Percentiles rank a stretch among this genome's conserved stretches.
These are phyloP conservation scores for Disparrhopalites patrizii DNA, from an alignment of 2,888 invertebrate species.

Conservation along the genomic window DNA sequence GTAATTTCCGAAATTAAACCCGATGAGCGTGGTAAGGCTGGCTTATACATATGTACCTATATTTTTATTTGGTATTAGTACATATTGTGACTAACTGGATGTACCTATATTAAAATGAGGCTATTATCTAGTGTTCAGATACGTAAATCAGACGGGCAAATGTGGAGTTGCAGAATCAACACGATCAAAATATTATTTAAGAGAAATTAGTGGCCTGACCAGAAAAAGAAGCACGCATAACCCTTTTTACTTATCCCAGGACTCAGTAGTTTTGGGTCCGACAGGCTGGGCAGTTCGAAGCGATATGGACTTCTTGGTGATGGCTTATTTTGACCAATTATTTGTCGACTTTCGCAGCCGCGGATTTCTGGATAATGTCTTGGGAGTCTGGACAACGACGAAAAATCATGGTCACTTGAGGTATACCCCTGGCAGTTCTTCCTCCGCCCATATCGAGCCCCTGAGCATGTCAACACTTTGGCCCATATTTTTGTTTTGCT, in stretches of 20 bases:
- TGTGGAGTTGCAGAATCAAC: conserved; percentile 1
- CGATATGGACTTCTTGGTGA: conserved; percentile 12
- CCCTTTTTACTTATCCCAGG: neutral
- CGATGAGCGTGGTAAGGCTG: too few relatives aligned
- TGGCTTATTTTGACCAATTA: neutral
- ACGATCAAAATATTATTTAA: conserved; percentile 5
- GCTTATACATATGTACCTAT: too few relatives aligned
- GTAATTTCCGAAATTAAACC: too few relatives aligned
- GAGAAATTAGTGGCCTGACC: neutral
- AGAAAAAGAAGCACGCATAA: neutral
- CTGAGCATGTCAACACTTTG: neutral
- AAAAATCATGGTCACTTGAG: neutral
- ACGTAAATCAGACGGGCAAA: neutral
- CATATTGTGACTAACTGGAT: too few relatives aligned
- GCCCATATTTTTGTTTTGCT: neutral
- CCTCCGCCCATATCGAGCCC: neutral
- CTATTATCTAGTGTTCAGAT: neutral
- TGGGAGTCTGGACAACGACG: neutral
- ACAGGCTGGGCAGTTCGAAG: neutral
- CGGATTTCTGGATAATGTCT: neutral
- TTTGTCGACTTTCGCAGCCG: neutral
- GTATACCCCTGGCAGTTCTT: too few relatives aligned
- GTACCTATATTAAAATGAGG: too few relatives aligned
- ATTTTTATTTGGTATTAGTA: neutral
- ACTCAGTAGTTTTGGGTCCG: conserved; percentile 2